Evolutionary conservation across 2,888 invertebrate genomes (phyloP), one percentile per base, ranked within the genome.

Genomic region (Cinara cedri): DNA sequence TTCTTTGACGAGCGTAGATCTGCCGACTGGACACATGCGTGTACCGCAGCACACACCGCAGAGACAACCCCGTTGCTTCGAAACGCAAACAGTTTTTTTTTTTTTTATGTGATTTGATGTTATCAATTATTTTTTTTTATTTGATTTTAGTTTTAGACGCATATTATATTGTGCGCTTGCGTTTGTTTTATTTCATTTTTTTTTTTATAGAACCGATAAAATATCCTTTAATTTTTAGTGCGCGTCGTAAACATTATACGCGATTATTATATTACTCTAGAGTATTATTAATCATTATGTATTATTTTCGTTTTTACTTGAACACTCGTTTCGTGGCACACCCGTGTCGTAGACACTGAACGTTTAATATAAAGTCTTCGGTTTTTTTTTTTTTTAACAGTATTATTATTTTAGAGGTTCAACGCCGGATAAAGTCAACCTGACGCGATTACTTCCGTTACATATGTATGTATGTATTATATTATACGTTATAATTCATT

Each of bases 91-190:
- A 57, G 72, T 26, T 63, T 72, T 60, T 60, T 26, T 46, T 46
- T 46, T 46, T 46, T 46, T 46, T 46, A 8, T 46, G 2, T 46
- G 62, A 62, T 63, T 44, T 63, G 13, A 42, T 16, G 46, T 60
- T 60, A 60, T 60, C 46, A 60, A 60, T 72, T 72, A 72, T 72
- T 74, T 74, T 62, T 72, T 74, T 74, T 62, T 51, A 62, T 42
- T 34, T 19, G 26, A 72, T 72, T 72, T 62, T 60, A 72, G 60
- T 62, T 34, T 72, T 46, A 72, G 62, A 16, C 1, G 16, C 21
- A 60, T 24, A 11, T 68, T 16, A 51, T n/a, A n/a, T n/a, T n/a
- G n/a, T n/a, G n/a, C n/a, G n/a, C n/a, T n/a, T n/a, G n/a, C n/a
- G n/a, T n/a, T n/a, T n/a, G n/a, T n/a, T n/a, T n/a, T n/a, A 24